Conservation (phyloP, 1,140 invertebrate species). For the Kradibia gibbosae region DNA sequence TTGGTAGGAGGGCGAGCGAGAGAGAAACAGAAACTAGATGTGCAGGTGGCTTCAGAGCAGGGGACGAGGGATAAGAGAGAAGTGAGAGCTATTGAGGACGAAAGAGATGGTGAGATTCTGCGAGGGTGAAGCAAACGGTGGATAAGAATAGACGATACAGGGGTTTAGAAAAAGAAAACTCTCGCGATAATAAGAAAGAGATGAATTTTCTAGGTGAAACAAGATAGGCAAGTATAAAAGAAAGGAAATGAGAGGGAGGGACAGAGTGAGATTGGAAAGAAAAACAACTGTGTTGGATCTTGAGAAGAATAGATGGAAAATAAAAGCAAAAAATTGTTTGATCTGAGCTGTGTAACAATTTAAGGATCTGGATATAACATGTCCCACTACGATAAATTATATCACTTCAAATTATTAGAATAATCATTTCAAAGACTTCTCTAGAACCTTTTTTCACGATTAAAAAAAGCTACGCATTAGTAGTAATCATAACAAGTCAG, state of each 20-base stretch:
- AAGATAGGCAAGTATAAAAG: constrained; percentile 55
- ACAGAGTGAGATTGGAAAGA: constrained; percentile 56
- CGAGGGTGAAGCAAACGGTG: constrained; percentile 37
- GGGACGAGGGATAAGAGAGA: constrained; percentile 35
- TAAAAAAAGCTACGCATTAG: no score
- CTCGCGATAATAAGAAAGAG: constrained; percentile 35
- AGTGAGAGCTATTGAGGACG: neutral
- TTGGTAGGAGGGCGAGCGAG: constrained; percentile 25
- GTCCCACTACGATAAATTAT: no score
- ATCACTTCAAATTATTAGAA: no score
- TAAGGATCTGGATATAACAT: constrained; percentile 16
- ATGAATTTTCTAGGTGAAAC: constrained; percentile 58
- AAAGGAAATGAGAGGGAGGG: constrained; percentile 57
- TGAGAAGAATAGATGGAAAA: constrained; percentile 4
- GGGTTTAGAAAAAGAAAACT: constrained; percentile 43
- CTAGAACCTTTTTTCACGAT: no score
- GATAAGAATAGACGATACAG: constrained; percentile 23
- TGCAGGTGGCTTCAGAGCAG: constrained; percentile 12
- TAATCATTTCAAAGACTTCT: no score
- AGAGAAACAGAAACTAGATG: constrained; percentile 23
- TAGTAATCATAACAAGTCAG: no score
- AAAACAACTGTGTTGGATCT: constrained; percentile 43
- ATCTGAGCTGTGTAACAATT: constrained; percentile 43
- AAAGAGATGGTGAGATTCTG: constrained; percentile 37
- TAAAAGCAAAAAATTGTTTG: constrained; percentile 31